These are phyloP conservation scores for Gymnobelideus leadbeateri DNA, from an alignment of 2,113 vertebrate species.

Conservation along the genomic window DNA sequence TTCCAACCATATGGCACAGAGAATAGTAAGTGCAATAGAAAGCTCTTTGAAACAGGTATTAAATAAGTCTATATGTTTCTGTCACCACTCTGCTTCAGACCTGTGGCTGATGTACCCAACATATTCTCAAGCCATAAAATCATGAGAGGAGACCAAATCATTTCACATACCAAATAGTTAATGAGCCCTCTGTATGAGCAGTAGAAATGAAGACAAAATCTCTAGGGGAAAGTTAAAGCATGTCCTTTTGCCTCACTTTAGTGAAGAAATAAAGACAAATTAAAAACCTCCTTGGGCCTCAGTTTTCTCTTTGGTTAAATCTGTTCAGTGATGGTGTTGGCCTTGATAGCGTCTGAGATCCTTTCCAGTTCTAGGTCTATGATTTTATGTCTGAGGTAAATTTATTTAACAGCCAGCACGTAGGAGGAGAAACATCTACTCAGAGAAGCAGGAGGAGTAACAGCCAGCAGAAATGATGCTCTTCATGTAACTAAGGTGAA, in stretches of 20 bases:
- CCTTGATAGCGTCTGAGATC: not conserved
- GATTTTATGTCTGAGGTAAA: not conserved
- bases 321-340: not conserved
- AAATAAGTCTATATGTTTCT: not conserved
- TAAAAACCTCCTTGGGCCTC: not conserved
- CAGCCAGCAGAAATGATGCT: not conserved
- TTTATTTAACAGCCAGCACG: constrained; percentile 27
- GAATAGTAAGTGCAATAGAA: not conserved
- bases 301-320: not conserved
- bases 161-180: not conserved
- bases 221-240: constrained; percentile 3
- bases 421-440: not conserved
- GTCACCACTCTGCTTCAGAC: not conserved
- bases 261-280: constrained; percentile 4
- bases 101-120: not conserved
- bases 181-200: not conserved
- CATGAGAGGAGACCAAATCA: not conserved
- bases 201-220: not conserved
- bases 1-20: not conserved
- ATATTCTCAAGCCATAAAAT: not conserved
- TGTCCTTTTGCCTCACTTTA: constrained; percentile 15
- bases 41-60: not conserved
- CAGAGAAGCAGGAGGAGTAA: constrained; percentile 6
- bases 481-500: constrained; percentile 30
- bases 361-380: not conserved